Conservation (phyloP, 1,140 invertebrate species). For the Rhynchophorus ferrugineus region DNA sequence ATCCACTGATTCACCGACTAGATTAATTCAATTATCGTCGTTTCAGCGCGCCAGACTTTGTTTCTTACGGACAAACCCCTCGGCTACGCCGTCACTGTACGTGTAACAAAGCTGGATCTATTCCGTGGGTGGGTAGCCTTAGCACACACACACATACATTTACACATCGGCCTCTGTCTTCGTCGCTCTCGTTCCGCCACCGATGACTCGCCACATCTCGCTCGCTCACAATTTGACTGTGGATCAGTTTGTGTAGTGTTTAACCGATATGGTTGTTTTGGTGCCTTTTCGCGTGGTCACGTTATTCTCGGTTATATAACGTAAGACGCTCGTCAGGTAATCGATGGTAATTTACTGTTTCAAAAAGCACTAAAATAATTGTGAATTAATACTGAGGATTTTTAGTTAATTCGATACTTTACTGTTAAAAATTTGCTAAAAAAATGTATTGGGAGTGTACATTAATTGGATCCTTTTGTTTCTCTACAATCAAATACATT, state of each 20-base stretch:
- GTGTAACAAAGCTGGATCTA: conserved; percentile 9
- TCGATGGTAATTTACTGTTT: no score
- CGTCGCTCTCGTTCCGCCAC: background rate
- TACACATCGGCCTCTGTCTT: conserved; percentile 4
- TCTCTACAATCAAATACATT: no score
- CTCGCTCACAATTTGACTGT: conserved; percentile 12
- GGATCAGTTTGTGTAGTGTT: conserved; percentile 14
- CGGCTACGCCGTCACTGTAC: conserved; percentile 7
- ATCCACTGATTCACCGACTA: no score
- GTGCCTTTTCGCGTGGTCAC: background rate
- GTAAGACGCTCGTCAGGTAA: no score
- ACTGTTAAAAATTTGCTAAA: no score
- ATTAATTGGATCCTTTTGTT: no score
- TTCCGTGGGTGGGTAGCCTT: conserved; percentile 14
- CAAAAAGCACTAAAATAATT: no score
- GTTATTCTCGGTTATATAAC: no score
- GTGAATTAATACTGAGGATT: no score
- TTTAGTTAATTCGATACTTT: no score
- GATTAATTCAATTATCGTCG: background rate
- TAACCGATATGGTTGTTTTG: conserved; percentile 10
- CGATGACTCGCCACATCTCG: background rate
- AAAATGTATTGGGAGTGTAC: no score
- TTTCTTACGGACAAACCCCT: background rate
- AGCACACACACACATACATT: conserved; percentile 8
- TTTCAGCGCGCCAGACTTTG: background rate